Conservation (phyloP, 2,113 vertebrate genomes). For the Eolophus roseicapilla region DNA sequence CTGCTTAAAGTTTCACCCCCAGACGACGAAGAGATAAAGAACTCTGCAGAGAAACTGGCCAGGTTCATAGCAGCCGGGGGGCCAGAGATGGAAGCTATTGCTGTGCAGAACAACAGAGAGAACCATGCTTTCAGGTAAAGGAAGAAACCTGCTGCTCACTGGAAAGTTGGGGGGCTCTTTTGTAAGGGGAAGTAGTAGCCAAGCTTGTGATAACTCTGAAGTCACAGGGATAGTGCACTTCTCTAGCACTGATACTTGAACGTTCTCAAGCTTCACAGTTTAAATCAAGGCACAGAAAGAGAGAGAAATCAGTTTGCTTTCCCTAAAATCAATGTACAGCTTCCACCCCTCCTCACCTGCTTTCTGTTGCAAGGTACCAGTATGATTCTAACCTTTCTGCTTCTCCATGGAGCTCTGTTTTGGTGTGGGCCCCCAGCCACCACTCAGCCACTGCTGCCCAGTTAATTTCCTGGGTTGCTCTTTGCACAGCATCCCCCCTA, state of each 20-base stretch:
- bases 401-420: background rate
- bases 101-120: conserved; percentile 87
- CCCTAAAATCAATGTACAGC: background rate
- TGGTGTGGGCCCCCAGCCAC: background rate
- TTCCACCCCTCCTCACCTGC: background rate
- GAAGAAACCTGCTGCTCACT: background rate
- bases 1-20: conserved; percentile 99
- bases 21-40: conserved; percentile 91
- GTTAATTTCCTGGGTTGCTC: background rate
- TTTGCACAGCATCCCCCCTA: background rate
- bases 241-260: rapidly evolving
- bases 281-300: background rate
- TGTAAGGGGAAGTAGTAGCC: no score
- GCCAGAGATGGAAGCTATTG: conserved; percentile 90
- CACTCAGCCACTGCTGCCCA: background rate
- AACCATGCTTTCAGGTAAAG: conserved; percentile 90
- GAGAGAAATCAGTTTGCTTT: background rate
- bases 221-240: no score
- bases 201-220: background rate
- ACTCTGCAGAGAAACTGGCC: conserved; percentile 89
- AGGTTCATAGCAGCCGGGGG: conserved; percentile 91
- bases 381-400: background rate
- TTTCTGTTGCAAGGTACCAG: background rate
- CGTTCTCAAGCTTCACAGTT: background rate
- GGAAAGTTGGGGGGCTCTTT: background rate